A percentile compares a stretch with the other conserved stretches of the same genome.
Conservation (phyloP, 2,113 vertebrate genomes). For the Siniperca knerii region DNA sequence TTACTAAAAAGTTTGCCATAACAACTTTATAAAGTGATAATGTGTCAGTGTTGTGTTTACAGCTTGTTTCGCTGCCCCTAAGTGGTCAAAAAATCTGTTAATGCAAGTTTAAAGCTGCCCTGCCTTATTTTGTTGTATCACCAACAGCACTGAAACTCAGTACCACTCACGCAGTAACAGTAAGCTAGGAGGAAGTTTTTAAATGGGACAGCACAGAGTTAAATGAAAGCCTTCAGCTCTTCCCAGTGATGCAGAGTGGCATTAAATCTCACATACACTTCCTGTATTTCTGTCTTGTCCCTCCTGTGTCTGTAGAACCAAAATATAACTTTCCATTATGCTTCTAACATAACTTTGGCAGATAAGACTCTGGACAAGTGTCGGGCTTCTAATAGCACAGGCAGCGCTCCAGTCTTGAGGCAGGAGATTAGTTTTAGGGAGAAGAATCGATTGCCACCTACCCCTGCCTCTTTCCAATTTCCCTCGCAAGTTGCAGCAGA, state of each 20-base stretch:
- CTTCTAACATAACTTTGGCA: neutral
- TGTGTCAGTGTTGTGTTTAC: neutral
- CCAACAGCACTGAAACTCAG: neutral
- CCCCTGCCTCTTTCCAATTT: neutral
- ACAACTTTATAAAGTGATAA: neutral
- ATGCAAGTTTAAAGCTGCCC: neutral
- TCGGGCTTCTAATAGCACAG: constrained; percentile 12
- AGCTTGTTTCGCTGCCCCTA: neutral
- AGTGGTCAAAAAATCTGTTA: neutral
- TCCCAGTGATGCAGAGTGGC: neutral
- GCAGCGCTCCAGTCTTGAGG: constrained; percentile 7
- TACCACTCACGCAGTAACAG: neutral
- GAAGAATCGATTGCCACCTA: constrained; percentile 32
- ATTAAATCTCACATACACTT: constrained; percentile 5
- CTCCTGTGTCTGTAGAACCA: neutral
- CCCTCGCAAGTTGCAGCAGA: constrained; percentile 19
- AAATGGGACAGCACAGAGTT: neutral
- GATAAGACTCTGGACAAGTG: constrained; percentile 1
- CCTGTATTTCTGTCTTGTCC: neutral
- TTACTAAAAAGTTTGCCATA: neutral
- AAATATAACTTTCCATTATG: neutral
- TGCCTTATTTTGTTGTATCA: neutral
- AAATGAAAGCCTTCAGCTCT: constrained; percentile 10
- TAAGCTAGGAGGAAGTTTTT: neutral
- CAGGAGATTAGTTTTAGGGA: constrained; percentile 45